phyloP scores from a whole-genome alignment of 2,888 invertebrate species.

The Mesorhabditis sp. region DNA sequence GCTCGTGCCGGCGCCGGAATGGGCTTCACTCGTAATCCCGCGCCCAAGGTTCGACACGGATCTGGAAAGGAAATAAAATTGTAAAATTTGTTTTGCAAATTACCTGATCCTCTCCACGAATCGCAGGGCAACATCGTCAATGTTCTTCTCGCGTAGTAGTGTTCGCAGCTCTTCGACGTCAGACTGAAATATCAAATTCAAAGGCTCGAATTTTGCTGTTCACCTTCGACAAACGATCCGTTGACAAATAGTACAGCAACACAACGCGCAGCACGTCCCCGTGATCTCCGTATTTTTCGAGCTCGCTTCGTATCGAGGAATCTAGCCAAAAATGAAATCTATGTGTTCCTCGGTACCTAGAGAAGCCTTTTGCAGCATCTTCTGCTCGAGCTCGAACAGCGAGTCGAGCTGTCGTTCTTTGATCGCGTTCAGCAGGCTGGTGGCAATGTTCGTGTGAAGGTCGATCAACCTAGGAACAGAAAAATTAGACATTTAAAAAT shows the following conservation, averaged over 20 bases:
- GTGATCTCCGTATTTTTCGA: constrained; percentile 9
- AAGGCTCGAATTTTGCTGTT: constrained; percentile 4
- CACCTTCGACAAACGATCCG: not conserved
- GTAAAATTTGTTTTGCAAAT: constrained; percentile 68
- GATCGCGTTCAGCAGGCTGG: constrained; percentile 66
- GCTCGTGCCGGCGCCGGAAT: constrained; percentile 80
- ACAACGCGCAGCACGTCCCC: constrained; percentile 49
- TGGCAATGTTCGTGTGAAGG: constrained; percentile 97
- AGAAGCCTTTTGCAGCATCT: constrained; percentile 74
- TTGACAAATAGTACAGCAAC: constrained; percentile 43
- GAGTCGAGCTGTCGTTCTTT: constrained; percentile 80
- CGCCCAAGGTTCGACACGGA: constrained; percentile 32
- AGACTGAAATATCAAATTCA: constrained; percentile 19
- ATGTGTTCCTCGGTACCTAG: constrained; percentile 60
- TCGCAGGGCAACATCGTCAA: constrained; percentile 45
- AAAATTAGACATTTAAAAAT: not conserved
- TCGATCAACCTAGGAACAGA: constrained; percentile 72
- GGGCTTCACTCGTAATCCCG: constrained; percentile 65
- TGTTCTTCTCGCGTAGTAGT: constrained; percentile 36
- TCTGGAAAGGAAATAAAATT: constrained; percentile 14
- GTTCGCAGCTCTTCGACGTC: constrained; percentile 40
- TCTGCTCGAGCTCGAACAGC: constrained; percentile 95
- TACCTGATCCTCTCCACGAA: constrained; percentile 46
- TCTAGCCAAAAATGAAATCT: not conserved
- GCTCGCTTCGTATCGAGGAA: not conserved